Evolutionary conservation across 2,113 vertebrate species (phyloP).

Genomic region (Phyllopteryx taeniolatus): DNA sequence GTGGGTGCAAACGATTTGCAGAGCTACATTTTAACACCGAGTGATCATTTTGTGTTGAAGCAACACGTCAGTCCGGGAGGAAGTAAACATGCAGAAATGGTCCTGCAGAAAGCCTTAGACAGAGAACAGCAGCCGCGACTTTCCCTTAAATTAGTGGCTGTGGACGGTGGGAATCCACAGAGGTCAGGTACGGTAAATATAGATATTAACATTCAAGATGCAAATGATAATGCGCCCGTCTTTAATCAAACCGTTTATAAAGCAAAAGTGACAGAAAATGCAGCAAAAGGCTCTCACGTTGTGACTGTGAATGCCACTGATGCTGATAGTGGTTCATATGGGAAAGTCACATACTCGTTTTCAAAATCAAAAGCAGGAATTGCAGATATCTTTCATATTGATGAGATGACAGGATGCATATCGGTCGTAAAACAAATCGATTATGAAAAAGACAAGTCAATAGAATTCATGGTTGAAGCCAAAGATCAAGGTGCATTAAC

Average conservation of each 20-base stretch:
- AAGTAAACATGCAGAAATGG: conserved; percentile 58
- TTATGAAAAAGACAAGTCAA: conserved; percentile 37
- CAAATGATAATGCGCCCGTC: conserved; percentile 53
- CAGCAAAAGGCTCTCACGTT: conserved; percentile 15
- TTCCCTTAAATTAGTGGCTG: conserved; percentile 48
- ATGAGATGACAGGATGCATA: conserved; percentile 10
- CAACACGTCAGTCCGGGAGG: conserved; percentile 57
- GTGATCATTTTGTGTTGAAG: conserved; percentile 58
- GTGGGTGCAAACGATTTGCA: conserved; percentile 65
- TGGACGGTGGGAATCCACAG: conserved; percentile 58
- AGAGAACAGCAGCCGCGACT: conserved; percentile 41
- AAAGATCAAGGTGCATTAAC: conserved; percentile 35
- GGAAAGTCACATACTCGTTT: conserved; percentile 18
- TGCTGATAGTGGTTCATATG: conserved; percentile 44
- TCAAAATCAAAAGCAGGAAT: conserved; percentile 8
- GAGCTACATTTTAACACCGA: conserved; percentile 68
- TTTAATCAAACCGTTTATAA: conserved; percentile 54
- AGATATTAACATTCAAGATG: conserved; percentile 38
- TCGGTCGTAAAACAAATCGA: conserved; percentile 7
- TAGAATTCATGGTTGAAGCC: conserved; percentile 26
- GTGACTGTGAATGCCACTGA: conserved; percentile 45
- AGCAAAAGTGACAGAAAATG: conserved; percentile 45
- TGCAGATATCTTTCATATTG: conserved; percentile 7
- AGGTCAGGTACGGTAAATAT: conserved; percentile 59
- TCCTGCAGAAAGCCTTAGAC: conserved; percentile 71